These are phyloP conservation scores for Petrolisthes cinctipes DNA, from an alignment of 2,888 invertebrate genomes.

Conservation along the genomic window DNA sequence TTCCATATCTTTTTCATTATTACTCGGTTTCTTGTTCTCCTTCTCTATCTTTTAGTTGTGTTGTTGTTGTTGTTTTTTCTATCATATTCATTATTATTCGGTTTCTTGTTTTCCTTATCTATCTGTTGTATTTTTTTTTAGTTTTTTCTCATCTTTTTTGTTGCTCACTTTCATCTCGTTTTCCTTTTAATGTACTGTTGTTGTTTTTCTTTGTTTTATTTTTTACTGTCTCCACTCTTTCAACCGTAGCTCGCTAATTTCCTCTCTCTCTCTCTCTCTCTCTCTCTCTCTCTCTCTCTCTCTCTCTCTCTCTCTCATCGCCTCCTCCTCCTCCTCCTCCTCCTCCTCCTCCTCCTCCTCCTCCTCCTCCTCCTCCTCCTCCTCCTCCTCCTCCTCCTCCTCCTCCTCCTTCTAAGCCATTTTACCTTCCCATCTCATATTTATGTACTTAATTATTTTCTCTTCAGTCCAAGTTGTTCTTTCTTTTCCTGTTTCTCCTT, in stretches of 20 bases:
- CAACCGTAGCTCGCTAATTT: neutral
- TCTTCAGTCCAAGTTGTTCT: neutral
- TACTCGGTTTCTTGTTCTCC: neutral
- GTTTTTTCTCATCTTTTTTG: neutral
- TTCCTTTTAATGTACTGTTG: too few relatives aligned
- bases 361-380: neutral
- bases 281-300: conserved; percentile 19
- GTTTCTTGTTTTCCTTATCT: too few relatives aligned
- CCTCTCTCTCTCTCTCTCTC: conserved; percentile 5
- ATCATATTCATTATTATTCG: too few relatives aligned
- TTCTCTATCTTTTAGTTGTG: neutral
- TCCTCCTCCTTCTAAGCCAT: neutral
- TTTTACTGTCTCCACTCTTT: too few relatives aligned
- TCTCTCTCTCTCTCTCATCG: neutral
- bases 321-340: neutral
- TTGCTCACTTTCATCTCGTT: too few relatives aligned
- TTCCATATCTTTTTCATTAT: too few relatives aligned
- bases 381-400: neutral
- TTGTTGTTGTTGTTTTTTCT: neutral
- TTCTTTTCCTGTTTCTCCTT: neutral
- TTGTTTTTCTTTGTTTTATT: too few relatives aligned
- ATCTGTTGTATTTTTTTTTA: too few relatives aligned
- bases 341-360: too few relatives aligned
- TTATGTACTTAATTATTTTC: too few relatives aligned
- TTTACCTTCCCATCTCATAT: too few relatives aligned